These are phyloP conservation scores for Phodopus roborovskii DNA, from an alignment of 2,113 vertebrate species.

Conservation along the genomic window DNA sequence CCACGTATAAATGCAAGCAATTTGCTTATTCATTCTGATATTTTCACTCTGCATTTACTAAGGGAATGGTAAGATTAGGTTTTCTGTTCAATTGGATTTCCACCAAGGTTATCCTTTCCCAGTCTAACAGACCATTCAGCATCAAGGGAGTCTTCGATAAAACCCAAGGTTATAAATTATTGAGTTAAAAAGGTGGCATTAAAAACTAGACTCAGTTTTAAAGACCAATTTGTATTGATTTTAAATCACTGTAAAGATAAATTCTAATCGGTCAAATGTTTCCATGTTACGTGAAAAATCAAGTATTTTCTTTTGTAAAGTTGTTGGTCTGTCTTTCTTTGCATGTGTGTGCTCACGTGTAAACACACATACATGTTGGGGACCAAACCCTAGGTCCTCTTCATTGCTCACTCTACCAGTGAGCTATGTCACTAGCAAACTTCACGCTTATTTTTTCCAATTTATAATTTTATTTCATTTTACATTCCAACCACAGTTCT, in stretches of 20 bases:
- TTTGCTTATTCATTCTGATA: neutral
- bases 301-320: neutral
- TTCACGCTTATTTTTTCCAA: neutral
- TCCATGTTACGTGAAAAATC: constrained; percentile 45
- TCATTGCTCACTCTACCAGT: neutral
- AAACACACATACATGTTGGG: no score
- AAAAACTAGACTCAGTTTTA: neutral
- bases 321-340: neutral
- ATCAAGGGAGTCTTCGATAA: constrained; percentile 19
- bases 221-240: constrained; percentile 27
- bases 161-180: constrained; percentile 3
- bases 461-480: no score
- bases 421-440: neutral
- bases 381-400: neutral
- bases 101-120: neutral
- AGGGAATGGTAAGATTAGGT: neutral
- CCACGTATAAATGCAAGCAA: neutral
- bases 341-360: no score
- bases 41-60: neutral
- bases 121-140: neutral
- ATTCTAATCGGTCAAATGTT: neutral
- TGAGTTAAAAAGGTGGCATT: constrained; percentile 23
- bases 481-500: no score
- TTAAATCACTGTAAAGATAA: neutral
- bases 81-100: neutral